Base-by-base conservation (phyloP, 2,888 invertebrate genomes). In the Coremacera marginata region DNA sequence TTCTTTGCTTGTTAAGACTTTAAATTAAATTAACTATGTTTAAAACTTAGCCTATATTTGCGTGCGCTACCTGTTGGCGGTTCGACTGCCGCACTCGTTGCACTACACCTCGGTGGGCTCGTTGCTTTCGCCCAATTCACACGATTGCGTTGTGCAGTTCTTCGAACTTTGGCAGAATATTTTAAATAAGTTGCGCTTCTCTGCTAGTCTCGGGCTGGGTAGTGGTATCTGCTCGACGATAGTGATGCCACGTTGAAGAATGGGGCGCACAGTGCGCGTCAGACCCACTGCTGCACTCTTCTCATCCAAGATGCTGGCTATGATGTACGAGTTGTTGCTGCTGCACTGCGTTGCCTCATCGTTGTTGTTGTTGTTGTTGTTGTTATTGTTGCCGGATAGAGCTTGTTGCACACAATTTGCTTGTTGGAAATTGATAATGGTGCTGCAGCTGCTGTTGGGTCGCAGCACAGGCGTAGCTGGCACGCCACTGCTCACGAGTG, bases 161-260 rank as follows among this genome's bases (percentile, higher is more conserved):
- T 85, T 86, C n/a, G 89, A 88, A 82, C 86, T 84, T 80, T 89
- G 87, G 80, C 89, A 88, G 80, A 89, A 85, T 81, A 88, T 85
- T 79, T 90, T 86, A 78, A 89, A 85, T 44, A 89, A 83, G 52
- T 83, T 82, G 8, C 85, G 83, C 55, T 83, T 82, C 2, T 83
- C 77, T 68, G 84, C 82, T 73, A 82, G 49, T 75, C 11, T 62
- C 31, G 51, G 31, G 49, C 57, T 63, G 57, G 77, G 79, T 31
- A 80, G 73, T 7, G 78, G 82, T 51, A 86, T 82, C 52, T 86
- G 83, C 79, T 87, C 86, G 72, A 86, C 85, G 71, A 87, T 87
- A 22, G 88, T 88, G 14, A 88, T 86, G 80, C 88, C 86, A 9
- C 87, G 81, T 76, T 86, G 86, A 70, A 87, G 78, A 25, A 84